Percentiles rank a stretch among this genome's conserved stretches.
Evolutionary conservation across 2,888 invertebrate species (phyloP).

Genomic region (Crematogaster levior): DNA sequence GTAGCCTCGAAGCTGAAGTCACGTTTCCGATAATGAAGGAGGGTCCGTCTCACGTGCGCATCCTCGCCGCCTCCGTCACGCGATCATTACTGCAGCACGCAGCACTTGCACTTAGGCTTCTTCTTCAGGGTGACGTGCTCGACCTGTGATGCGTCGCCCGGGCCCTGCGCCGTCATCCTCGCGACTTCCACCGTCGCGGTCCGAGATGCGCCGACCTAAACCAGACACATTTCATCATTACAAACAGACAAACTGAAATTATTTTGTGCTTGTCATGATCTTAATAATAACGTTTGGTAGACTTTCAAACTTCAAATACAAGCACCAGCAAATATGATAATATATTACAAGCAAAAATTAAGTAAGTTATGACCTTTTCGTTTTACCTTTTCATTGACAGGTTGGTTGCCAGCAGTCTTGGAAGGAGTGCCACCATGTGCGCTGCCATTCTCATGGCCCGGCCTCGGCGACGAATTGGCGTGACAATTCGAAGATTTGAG

Average conservation of each 20-base stretch:
- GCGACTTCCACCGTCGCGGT: constrained; percentile 90
- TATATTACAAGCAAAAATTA: neutral
- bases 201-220: constrained; percentile 80
- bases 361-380: neutral
- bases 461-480: constrained; percentile 75
- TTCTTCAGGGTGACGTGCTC: constrained; percentile 97
- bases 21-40: constrained; percentile 34
- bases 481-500: constrained; percentile 79
- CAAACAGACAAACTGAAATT: neutral
- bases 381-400: constrained; percentile 83
- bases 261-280: neutral
- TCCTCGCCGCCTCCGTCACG: constrained; percentile 39
- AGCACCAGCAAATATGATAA: no score
- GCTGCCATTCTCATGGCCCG: constrained; percentile 83
- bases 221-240: neutral
- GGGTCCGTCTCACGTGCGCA: constrained; percentile 36
- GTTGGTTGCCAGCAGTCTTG: constrained; percentile 78
- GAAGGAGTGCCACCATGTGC: constrained; percentile 82
- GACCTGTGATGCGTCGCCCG: constrained; percentile 91
- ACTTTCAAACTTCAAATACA: neutral
- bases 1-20: constrained; percentile 9
- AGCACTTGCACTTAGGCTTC: constrained; percentile 98
- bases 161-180: constrained; percentile 91
- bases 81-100: constrained; percentile 93
- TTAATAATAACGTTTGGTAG: constrained; percentile 7